Evolutionary conservation across 1,140 invertebrate species (phyloP), one percentile per base, ranked within the genome.

Genomic region (Colletes latitarsis): DNA sequence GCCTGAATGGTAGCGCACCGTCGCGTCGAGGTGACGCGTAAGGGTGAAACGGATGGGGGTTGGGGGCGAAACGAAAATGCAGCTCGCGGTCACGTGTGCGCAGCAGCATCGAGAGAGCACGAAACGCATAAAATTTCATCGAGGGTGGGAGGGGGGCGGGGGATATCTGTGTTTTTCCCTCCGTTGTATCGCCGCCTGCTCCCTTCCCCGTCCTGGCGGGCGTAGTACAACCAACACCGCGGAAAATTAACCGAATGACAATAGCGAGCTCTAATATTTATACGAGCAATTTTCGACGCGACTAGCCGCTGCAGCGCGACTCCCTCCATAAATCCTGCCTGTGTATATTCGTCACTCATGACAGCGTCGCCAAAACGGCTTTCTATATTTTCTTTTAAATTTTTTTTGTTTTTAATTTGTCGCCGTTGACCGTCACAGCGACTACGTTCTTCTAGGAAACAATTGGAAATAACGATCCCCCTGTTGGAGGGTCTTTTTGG

Each of bases 231-330:
- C 57, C 72, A 86, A 71, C 84, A 77, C 81, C 82, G 85, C 82
- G 85, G 82, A 90, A 91, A 91, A 91, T 92, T 91, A 91, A 90
- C 89, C 88, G 88, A 85, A 81, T 84, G 85, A 90, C 89, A 88
- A 91, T 86, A 81, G 83, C 88, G 66, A 84, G 76, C 81, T 88
- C 84, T 84, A 91, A 91, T 92, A 92, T 91, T 92, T 92, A 91
- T 91, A 92, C 88, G 88, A 88, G 88, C 91, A 90, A 90, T 92
- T 91, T 91, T 90, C 84, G 84, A 63, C 83, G 82, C 86, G 72
- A 76, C 73, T 64, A 58, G 72, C 74, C 62, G 39, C 43, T 52
- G 57, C 71, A 41, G 49, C 76, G 74, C 79, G n/a, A 70, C 55
- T 63, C 64, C 70, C 60, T 49, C 70, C 60, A 75, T 78, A 87